Evolutionary conservation across 2,113 vertebrate genomes (phyloP).

Genomic region (Climacteris rufus): DNA sequence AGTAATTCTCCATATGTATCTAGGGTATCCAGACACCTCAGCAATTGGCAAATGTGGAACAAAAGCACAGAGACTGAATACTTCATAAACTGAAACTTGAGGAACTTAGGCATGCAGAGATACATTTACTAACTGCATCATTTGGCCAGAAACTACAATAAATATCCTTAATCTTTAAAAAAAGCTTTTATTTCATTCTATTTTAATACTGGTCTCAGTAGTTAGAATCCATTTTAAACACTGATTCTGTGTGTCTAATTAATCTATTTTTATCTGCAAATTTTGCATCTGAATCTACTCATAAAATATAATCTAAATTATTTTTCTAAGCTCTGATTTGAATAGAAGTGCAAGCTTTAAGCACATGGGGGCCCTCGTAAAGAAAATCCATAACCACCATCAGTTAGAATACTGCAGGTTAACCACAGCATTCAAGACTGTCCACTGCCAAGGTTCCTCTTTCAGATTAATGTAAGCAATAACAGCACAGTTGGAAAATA

Average conservation of each 20-base stretch:
- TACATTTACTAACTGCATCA: neutral
- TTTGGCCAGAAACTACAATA: neutral
- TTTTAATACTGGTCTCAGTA: neutral
- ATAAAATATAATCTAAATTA: neutral
- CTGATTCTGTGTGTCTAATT: neutral
- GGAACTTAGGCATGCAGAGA: neutral
- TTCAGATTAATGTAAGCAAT: neutral
- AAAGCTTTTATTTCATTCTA: neutral
- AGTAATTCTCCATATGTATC: neutral
- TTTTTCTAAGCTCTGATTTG: neutral
- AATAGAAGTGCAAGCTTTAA: neutral
- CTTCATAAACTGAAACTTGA: neutral
- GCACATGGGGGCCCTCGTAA: rapidly evolving
- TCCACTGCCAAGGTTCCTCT: neutral
- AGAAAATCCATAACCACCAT: neutral
- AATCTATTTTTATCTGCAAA: neutral
- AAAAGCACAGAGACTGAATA: neutral
- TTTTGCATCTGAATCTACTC: neutral
- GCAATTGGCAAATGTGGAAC: neutral
- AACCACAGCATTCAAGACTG: neutral
- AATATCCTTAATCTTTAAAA: neutral
- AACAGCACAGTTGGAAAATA: neutral
- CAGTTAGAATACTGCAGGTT: neutral
- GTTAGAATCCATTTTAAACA: neutral
- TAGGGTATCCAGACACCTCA: neutral